These are phyloP conservation scores for Thymelicus sylvestris DNA, from an alignment of 2,888 invertebrate species.

Conservation along the genomic window DNA sequence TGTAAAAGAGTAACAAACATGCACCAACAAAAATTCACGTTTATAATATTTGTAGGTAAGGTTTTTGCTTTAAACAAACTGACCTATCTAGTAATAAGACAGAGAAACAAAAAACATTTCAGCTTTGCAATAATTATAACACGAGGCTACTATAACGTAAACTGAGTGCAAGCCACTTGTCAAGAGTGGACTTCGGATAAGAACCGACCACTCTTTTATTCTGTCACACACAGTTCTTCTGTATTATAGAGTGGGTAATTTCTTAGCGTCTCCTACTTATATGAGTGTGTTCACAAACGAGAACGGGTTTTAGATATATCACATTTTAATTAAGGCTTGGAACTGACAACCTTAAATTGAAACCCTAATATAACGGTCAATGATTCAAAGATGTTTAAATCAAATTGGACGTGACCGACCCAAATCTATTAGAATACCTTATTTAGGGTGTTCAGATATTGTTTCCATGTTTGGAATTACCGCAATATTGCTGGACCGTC, in stretches of 20 bases:
- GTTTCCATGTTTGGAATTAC: no score
- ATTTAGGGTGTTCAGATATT: no score
- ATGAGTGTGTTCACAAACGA: not conserved
- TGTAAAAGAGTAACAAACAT: no score
- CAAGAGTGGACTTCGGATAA: constrained; percentile 2
- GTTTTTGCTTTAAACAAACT: no score
- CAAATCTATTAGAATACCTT: not conserved
- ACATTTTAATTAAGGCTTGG: no score
- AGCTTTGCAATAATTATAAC: not conserved
- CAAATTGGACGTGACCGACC: not conserved
- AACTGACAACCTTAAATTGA: not conserved
- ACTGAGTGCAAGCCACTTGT: not conserved
- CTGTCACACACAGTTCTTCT: not conserved
- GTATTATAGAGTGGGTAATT: not conserved
- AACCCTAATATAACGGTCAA: not conserved
- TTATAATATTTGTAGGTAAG: no score
- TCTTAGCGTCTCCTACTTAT: not conserved
- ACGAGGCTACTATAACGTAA: not conserved
- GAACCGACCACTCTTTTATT: constrained; percentile 1
- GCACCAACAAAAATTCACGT: no score
- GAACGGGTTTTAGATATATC: no score
- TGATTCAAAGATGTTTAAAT: not conserved
- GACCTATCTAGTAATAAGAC: no score
- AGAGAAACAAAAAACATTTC: not conserved
- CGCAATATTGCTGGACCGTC: no score